Evolutionary conservation across 2,888 invertebrate genomes (phyloP).

Genomic region (Amphipyra tragopoginis): DNA sequence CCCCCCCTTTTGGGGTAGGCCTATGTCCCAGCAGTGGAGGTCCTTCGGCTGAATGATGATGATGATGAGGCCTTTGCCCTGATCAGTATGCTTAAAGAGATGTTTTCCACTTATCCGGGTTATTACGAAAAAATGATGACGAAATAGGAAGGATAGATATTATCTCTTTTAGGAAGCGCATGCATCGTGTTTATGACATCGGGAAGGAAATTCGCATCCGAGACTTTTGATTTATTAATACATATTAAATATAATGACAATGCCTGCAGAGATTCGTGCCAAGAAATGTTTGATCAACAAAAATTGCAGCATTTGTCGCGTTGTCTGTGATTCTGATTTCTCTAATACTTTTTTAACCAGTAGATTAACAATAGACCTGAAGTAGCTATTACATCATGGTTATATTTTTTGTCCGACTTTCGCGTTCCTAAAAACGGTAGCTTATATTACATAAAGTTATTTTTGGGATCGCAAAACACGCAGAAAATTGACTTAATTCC

Average conservation of each 20-base stretch:
- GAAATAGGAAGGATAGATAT: conserved; percentile 18
- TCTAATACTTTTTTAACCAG: conserved; percentile 21
- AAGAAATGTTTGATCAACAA: conserved; percentile 10
- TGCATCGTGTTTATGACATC: conserved; percentile 12
- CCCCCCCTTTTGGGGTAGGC: too few species aligned
- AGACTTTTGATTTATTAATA: conserved; percentile 39
- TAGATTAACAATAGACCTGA: conserved; percentile 26
- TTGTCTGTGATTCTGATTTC: conserved; percentile 31
- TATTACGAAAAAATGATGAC: background rate
- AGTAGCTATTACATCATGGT: conserved; percentile 32
- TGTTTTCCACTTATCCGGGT: too few species aligned
- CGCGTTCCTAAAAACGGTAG: conserved; percentile 4
- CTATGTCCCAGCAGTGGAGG: too few species aligned
- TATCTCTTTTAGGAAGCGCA: conserved; percentile 29
- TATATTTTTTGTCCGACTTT: conserved; percentile 28
- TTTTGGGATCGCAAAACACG: conserved; percentile 3
- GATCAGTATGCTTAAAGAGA: too few species aligned
- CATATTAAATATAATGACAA: conserved; percentile 17
- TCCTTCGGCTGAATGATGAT: too few species aligned
- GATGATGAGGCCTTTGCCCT: too few species aligned
- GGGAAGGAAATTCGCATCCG: conserved; percentile 40
- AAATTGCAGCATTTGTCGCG: conserved; percentile 12
- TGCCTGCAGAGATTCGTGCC: conserved; percentile 7
- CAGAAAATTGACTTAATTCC: background rate
- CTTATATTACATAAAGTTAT: conserved; percentile 15